These are phyloP conservation scores for Alexandromys fortis DNA, from an alignment of 2,113 vertebrate species.

Conservation along the genomic window DNA sequence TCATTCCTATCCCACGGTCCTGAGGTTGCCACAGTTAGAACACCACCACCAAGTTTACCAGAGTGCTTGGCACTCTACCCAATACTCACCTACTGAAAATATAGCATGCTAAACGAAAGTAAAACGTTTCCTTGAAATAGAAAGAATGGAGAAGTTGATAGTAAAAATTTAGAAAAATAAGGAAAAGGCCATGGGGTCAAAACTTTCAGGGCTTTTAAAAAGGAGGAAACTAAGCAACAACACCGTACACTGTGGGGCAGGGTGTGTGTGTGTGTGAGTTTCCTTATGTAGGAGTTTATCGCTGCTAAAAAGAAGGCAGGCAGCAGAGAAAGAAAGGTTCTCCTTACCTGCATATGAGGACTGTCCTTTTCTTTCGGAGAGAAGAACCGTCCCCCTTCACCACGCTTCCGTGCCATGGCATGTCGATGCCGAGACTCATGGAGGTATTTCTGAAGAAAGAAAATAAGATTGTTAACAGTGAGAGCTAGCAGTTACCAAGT, in stretches of 20 bases:
- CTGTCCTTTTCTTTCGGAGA: constrained; percentile 98
- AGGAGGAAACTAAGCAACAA: background rate
- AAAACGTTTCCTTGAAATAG: constrained; percentile 10
- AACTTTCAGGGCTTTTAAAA: background rate
- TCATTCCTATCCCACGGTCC: background rate
- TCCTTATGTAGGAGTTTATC: background rate
- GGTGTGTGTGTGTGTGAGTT: background rate
- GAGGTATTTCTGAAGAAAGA: constrained; percentile 93
- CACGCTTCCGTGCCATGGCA: constrained; percentile 97
- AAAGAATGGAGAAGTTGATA: constrained; percentile 29
- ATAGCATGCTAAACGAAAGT: background rate
- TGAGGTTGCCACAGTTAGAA: background rate
- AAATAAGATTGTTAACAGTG: background rate
- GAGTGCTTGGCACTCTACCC: background rate
- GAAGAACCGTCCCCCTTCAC: constrained; percentile 97
- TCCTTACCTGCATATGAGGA: constrained; percentile 90
- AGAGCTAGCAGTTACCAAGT: background rate
- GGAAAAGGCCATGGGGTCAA: background rate
- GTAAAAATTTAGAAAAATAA: background rate
- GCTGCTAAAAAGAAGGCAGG: background rate
- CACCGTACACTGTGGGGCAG: background rate
- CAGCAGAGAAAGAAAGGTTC: background rate
- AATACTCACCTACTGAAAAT: background rate
- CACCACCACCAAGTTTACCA: background rate
- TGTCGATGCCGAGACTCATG: constrained; percentile 98